These are phyloP conservation scores for Amniataba percoides DNA, from an alignment of 2,797 vertebrate genomes.

Conservation along the genomic window DNA sequence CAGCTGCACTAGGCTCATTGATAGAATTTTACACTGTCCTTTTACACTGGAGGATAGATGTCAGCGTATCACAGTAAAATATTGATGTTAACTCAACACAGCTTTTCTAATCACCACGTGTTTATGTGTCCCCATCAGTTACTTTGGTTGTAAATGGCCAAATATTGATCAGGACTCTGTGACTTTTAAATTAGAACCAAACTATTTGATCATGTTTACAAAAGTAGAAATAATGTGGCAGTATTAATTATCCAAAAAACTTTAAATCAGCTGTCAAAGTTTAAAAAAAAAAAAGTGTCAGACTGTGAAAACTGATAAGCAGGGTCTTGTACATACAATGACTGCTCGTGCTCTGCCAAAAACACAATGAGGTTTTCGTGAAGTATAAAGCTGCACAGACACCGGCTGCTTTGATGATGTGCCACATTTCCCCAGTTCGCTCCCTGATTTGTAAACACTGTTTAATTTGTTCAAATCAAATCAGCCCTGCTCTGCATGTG, in stretches of 20 bases:
- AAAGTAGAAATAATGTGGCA: no score
- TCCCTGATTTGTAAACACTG: background rate
- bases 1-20: background rate
- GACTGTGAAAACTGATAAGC: background rate
- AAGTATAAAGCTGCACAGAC: slow-evolving; percentile 6
- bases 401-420: background rate
- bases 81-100: background rate
- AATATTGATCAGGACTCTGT: background rate
- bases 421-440: background rate
- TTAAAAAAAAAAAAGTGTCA: background rate
- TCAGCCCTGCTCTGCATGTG: background rate
- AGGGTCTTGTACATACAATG: background rate
- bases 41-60: background rate
- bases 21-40: background rate
- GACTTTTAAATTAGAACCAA: no score
- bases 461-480: background rate
- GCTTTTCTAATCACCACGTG: background rate
- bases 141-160: background rate
- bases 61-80: background rate
- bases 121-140: background rate
- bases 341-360: background rate
- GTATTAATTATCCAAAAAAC: background rate
- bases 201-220: no score
- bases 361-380: background rate
- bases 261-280: background rate